These are phyloP conservation scores for Belonocnema kinseyi DNA, from an alignment of 1,140 invertebrate species.

Conservation along the genomic window DNA sequence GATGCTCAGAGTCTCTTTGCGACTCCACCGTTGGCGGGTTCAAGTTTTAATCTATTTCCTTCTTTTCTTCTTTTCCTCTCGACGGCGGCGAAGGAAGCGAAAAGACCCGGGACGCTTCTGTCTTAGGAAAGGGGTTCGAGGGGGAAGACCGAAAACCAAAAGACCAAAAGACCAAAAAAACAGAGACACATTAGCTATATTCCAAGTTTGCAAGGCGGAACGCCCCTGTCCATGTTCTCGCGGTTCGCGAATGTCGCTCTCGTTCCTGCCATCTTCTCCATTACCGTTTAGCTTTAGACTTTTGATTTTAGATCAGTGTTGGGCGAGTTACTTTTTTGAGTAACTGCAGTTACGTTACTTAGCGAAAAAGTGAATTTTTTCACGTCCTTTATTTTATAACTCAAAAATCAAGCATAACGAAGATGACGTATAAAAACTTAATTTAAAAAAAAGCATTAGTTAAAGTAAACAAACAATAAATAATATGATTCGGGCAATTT, in stretches of 20 bases:
- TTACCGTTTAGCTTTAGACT: slow-evolving; percentile 37
- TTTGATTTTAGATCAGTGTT: slow-evolving; percentile 35
- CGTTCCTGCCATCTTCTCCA: not conserved
- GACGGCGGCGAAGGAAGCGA: slow-evolving; percentile 33
- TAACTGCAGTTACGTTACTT: too few relatives aligned
- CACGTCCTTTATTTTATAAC: too few relatives aligned
- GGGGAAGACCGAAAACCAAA: slow-evolving; percentile 40
- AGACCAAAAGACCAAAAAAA: slow-evolving; percentile 40
- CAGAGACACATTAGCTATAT: slow-evolving; percentile 68
- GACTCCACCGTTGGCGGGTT: slow-evolving; percentile 44
- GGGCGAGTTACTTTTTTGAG: too few relatives aligned
- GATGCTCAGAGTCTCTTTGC: slow-evolving; percentile 51
- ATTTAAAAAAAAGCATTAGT: too few relatives aligned
- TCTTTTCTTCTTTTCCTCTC: slow-evolving; percentile 59
- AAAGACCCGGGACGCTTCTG: slow-evolving; percentile 35
- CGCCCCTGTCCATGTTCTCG: slow-evolving; percentile 62
- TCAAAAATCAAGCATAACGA: too few relatives aligned
- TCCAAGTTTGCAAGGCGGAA: slow-evolving; percentile 72
- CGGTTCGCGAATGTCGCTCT: slow-evolving; percentile 44
- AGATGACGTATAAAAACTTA: too few relatives aligned
- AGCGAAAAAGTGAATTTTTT: too few relatives aligned
- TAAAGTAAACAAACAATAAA: too few relatives aligned
- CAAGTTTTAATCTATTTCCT: slow-evolving; percentile 61
- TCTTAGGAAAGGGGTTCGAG: slow-evolving; percentile 47
- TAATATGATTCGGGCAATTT: too few relatives aligned